These are phyloP conservation scores for Aurelia aurita complex sp. Pacific DNA, from an alignment of 30 jellyfish, hydroid and myxozoan genomes.

Conservation along the genomic window DNA sequence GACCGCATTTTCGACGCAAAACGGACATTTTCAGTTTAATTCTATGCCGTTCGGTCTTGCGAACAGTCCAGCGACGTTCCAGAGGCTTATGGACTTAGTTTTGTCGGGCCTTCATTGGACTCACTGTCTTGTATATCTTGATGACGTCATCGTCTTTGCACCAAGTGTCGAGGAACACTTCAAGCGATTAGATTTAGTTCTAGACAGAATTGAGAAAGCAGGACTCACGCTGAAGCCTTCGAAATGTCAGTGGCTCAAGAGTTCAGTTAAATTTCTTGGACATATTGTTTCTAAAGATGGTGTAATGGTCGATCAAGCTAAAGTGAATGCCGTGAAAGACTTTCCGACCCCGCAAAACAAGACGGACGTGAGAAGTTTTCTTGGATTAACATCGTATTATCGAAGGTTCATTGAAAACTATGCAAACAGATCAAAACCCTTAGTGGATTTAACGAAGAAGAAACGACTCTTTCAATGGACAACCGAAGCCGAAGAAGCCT, in stretches of 20 bases:
- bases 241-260: conserved; percentile 38
- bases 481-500: background rate
- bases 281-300: conserved; percentile 49
- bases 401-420: conserved; percentile 45
- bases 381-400: conserved; percentile 53
- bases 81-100: conserved; percentile 55
- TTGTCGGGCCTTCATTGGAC: conserved; percentile 48
- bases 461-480: conserved; percentile 6
- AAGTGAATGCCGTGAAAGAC: conserved; percentile 27
- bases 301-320: conserved; percentile 4
- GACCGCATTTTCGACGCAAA: conserved; percentile 51
- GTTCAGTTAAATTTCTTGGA: conserved; percentile 47
- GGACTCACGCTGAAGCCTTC: conserved; percentile 49
- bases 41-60: conserved; percentile 61
- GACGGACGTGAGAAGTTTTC: conserved; percentile 34
- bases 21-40: conserved; percentile 20
- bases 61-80: conserved; percentile 54
- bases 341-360: conserved; percentile 48
- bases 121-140: conserved; percentile 40
- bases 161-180: conserved; percentile 53
- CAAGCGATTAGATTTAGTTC: conserved; percentile 24
- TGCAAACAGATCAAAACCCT: conserved; percentile 30
- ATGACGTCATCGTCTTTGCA: conserved; percentile 37
- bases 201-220: conserved; percentile 36
- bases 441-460: conserved; percentile 43